These are phyloP conservation scores for Piscicola geometra DNA, from an alignment of 2,888 invertebrate species.

Conservation along the genomic window DNA sequence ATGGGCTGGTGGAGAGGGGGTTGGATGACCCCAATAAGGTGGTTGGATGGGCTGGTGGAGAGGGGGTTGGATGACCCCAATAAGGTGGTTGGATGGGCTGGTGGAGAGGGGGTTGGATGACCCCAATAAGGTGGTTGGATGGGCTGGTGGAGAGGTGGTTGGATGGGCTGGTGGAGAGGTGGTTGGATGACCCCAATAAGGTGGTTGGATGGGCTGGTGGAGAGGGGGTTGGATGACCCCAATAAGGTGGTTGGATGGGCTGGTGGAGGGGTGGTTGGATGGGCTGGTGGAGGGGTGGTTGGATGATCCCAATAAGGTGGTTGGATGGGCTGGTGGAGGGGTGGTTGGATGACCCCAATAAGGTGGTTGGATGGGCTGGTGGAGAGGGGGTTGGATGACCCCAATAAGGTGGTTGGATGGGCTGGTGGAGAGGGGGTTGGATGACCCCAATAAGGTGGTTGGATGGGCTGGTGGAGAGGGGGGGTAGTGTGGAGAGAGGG, in stretches of 20 bases:
- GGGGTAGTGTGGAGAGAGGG: too few species aligned
- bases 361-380: too few species aligned
- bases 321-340: neutral
- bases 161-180: too few species aligned
- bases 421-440: neutral
- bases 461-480: too few species aligned
- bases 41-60: too few species aligned
- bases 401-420: neutral
- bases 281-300: too few species aligned
- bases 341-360: neutral
- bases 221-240: neutral
- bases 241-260: too few species aligned
- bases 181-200: neutral
- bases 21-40: neutral
- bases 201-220: neutral
- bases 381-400: neutral
- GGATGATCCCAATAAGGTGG: constrained; percentile 53
- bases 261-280: too few species aligned
- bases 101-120: neutral
- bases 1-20: neutral
- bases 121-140: too few species aligned
- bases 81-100: constrained; percentile 47
- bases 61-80: constrained; percentile 48
- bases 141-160: neutral
- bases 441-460: neutral